Conservation (phyloP, 1,140 invertebrate genomes). For the Zophobas atratus region DNA sequence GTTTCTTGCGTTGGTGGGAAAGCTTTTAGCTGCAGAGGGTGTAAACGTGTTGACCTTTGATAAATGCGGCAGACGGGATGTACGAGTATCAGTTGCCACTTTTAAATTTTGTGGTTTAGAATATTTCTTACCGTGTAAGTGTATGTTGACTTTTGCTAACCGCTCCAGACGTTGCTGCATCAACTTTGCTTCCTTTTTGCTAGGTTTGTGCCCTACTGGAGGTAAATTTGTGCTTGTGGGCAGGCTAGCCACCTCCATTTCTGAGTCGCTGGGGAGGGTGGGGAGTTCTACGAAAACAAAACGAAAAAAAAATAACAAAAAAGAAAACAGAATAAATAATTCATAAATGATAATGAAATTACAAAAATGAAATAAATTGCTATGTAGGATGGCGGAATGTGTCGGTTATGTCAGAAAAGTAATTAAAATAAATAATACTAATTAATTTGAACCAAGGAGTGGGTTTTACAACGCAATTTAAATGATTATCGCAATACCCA, state of each 20-base stretch:
- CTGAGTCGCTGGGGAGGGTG: conserved; percentile 60
- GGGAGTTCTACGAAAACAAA: conserved; percentile 62
- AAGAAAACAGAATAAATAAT: conserved; percentile 49
- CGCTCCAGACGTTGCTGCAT: conserved; percentile 80
- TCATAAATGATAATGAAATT: too few species aligned
- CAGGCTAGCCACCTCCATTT: conserved; percentile 68
- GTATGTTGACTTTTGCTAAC: conserved; percentile 87
- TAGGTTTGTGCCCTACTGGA: conserved; percentile 62
- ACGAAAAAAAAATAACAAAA: conserved; percentile 65
- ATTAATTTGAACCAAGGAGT: too few species aligned
- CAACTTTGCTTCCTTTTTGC: conserved; percentile 75
- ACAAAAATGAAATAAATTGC: too few species aligned
- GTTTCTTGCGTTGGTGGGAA: conserved; percentile 2
- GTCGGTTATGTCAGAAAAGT: too few species aligned
- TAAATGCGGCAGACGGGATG: too few species aligned
- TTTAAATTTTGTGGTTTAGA: background rate
- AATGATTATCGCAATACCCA: too few species aligned
- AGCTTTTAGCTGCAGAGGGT: conserved; percentile 11
- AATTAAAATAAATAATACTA: too few species aligned
- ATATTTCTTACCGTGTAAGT: conserved; percentile 84
- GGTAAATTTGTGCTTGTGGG: conserved; percentile 60
- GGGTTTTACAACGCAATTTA: too few species aligned
- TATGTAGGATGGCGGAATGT: too few species aligned
- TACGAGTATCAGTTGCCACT: too few species aligned
- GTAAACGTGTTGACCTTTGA: background rate